phyloP scores from a whole-genome alignment of 2,113 vertebrate genomes.

The Scomber scombrus region DNA sequence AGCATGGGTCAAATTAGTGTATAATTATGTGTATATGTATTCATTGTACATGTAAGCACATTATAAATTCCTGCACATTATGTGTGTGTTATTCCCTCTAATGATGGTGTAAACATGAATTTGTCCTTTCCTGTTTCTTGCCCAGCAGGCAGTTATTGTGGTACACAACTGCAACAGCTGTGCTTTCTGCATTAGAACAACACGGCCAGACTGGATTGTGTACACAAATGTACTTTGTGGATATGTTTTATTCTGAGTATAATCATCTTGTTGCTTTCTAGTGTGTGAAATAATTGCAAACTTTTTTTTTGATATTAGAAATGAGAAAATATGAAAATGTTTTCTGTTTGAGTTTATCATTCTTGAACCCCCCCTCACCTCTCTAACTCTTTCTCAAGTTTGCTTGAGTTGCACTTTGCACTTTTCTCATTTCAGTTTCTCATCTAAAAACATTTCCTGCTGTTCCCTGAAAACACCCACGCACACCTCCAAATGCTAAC shows the following conservation, averaged over 20 bases:
- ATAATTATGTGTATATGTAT: slow-evolving; percentile 14
- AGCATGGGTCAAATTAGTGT: slow-evolving; percentile 29
- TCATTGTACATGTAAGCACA: not conserved
- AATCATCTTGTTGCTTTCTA: slow-evolving; percentile 19
- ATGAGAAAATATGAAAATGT: not conserved
- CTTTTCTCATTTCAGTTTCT: slow-evolving; percentile 28
- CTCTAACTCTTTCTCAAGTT: slow-evolving; percentile 37
- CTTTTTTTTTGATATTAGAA: not conserved
- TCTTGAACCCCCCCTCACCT: not conserved
- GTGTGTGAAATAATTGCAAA: not conserved
- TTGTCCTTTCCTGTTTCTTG: slow-evolving; percentile 57
- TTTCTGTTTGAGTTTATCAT: not conserved
- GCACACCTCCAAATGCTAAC: slow-evolving; percentile 36
- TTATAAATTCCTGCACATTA: slow-evolving; percentile 13
- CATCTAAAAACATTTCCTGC: slow-evolving; percentile 27
- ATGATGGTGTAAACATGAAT: slow-evolving; percentile 58
- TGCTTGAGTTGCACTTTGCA: slow-evolving; percentile 23
- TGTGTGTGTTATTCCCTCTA: slow-evolving; percentile 39
- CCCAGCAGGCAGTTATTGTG: slow-evolving; percentile 51
- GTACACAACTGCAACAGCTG: slow-evolving; percentile 47
- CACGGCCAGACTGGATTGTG: slow-evolving; percentile 35
- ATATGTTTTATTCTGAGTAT: slow-evolving; percentile 11
- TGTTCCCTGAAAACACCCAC: slow-evolving; percentile 32
- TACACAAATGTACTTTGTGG: slow-evolving; percentile 3
- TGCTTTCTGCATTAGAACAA: slow-evolving; percentile 49